Percentiles rank a stretch among this genome's conserved stretches.
phyloP scores from a whole-genome alignment of 2,113 vertebrate species.

The Riparia riparia region DNA sequence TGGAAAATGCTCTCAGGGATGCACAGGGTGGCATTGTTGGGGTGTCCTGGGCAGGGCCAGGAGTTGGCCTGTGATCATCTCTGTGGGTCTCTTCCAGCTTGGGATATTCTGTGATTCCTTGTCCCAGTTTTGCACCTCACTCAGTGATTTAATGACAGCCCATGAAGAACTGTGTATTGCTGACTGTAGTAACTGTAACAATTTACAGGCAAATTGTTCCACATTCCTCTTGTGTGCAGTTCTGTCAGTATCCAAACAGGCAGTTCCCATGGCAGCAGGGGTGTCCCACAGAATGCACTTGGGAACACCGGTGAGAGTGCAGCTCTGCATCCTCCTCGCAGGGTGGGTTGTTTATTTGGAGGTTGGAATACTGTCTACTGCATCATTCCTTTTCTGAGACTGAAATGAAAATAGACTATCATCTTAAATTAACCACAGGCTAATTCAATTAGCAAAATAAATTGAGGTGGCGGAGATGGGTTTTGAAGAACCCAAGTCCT shows the following conservation, averaged over 20 bases:
- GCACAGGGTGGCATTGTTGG: neutral
- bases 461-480: neutral
- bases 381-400: neutral
- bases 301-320: neutral
- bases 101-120: neutral
- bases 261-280: neutral
- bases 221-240: neutral
- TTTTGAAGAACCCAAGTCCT: neutral
- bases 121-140: neutral
- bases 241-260: neutral
- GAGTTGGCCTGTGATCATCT: neutral
- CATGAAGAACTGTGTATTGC: neutral
- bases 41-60: neutral
- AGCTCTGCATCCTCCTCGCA: fast-evolving
- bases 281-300: neutral
- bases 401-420: neutral
- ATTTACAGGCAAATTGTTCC: neutral
- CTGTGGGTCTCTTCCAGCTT: neutral
- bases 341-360: neutral
- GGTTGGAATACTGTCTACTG: neutral
- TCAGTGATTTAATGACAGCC: neutral
- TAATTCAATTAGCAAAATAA: slow-evolving; percentile 8
- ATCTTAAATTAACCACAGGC: neutral
- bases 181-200: neutral
- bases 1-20: neutral